phyloP scores from a whole-genome alignment of 2,888 invertebrate species.

The Amiota mariae region DNA sequence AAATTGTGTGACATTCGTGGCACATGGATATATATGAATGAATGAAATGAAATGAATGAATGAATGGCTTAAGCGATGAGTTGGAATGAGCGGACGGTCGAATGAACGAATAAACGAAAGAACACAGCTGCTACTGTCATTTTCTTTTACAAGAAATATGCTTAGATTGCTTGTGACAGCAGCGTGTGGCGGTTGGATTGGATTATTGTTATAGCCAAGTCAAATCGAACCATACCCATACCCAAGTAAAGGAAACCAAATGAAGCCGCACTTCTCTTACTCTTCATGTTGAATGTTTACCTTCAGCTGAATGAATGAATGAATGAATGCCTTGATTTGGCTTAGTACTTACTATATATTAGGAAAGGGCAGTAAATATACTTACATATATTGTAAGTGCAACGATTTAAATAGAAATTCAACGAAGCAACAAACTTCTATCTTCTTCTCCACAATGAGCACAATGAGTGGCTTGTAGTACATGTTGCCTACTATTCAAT shows the following conservation, averaged over 20 bases:
- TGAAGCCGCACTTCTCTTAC: too few relatives aligned
- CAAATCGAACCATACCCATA: too few relatives aligned
- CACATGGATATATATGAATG: too few relatives aligned
- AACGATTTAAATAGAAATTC: too few relatives aligned
- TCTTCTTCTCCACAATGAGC: too few relatives aligned
- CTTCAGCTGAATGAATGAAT: slow-evolving; percentile 6
- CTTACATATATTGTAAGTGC: too few relatives aligned
- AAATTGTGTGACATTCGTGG: too few relatives aligned
- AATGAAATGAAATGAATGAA: not conserved
- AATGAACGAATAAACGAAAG: slow-evolving; percentile 6
- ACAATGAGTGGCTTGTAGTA: not conserved
- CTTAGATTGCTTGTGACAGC: slow-evolving; percentile 26
- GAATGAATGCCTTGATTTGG: slow-evolving; percentile 22
- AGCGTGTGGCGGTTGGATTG: not conserved
- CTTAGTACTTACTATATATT: not conserved
- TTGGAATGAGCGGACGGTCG: not conserved
- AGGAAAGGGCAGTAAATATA: too few relatives aligned
- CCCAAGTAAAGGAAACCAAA: too few relatives aligned
- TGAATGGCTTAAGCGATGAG: slow-evolving; percentile 8
- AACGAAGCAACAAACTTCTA: too few relatives aligned
- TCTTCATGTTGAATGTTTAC: too few relatives aligned
- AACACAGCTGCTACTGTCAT: slow-evolving; percentile 27
- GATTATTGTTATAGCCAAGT: slow-evolving; percentile 11
- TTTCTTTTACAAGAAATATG: slow-evolving; percentile 25
- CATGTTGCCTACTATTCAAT: slow-evolving; percentile 3